Evolutionary conservation across 2,888 invertebrate species (phyloP), one percentile per base, ranked within the genome.

Genomic region (Idaea straminata): DNA sequence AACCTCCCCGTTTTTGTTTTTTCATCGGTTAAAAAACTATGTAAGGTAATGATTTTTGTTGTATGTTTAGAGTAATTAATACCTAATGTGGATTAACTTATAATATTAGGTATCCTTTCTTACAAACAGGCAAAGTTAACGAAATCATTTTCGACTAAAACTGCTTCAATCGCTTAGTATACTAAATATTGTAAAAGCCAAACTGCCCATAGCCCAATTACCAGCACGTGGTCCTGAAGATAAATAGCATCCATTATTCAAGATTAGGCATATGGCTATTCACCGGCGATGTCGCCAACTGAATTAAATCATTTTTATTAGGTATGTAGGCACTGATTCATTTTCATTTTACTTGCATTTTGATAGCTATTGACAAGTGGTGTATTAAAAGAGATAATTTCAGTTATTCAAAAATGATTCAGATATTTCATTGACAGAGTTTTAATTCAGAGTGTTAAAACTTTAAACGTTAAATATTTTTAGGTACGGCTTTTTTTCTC

Each of bases 171-270:
- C 13, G 10, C 7, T 47, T 25, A 25, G 10, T 7, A 47, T 7
- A 13, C 47, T 47, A 10, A 7, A 47, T 47, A 13, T 67, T 62
- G 59, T 65, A 71, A 70, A 69, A 62, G 65, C 77, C 78, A 80
- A 77, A 69, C 61, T 47, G 65, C 77, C 79, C 80, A 77, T 78
- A 76, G 80, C 82, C 81, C 84, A 83, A 85, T 86, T 86, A 82
- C 81, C 79, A 59, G 66, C 72, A 73, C 80, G 83, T 80, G 80
- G 80, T 81, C 72, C 73, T 74, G 76, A 80, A 84, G 88, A 88
- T 80, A 83, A 83, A 88, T 85, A 78, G 81, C 72, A 61, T 66
- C 78, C 81, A 88, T 88, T 87, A 87, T 79, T 88, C 86, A 85
- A 85, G 88, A 86, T 86, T 87, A 87, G 78, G 72, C 68, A 74